Evolutionary conservation across 2,888 invertebrate species (phyloP), one percentile per base, ranked within the genome.

Genomic region (Amaurobius ferox): DNA sequence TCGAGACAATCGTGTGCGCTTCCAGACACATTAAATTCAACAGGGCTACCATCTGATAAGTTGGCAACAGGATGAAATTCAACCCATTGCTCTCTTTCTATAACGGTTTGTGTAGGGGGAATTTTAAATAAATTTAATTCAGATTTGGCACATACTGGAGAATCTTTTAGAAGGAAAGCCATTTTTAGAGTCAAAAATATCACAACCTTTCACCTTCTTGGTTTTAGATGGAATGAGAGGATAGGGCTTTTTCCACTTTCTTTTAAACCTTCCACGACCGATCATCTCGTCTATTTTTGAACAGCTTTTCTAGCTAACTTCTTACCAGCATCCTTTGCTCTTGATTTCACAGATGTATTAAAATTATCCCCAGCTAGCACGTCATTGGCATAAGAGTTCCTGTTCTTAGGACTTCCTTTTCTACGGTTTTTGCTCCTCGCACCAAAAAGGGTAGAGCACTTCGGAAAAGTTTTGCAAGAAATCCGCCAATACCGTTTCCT

Each of bases 11-110:
- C 67, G 16, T 73, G 67, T 11, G 67, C 48, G 26, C 55, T 80
- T 30, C 71, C 79, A 5, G 66, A 77, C 19, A 67, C 2, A 48
- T 30, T 2, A 23, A 67, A 77, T 48, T 32, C 48, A 2, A 77
- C 16, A 6, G 67, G 77, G 23, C 67, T 29, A 32, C 77, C 77
- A 28, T 74, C 74, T 6, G 74, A 55, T 16, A 55, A 26, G 26
- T 77, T 77, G 0, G 77, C 77, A n/a, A 77, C 5, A 0, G 77
- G 76, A 28, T 77, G 77, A 68, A 55, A 77, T 35, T 77, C 28
- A 29, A 66, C 30, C 66, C 74, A 76, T 0, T 66, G 64, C 9
- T 66, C 64, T 40, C 44, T 64, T 30, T 76, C 74, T 6, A 76
- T 64, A 1, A 77, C 68, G 0, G 77, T 67, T 77, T 77, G 77